Evolutionary conservation across 2,797 vertebrate genomes (phyloP).

Genomic region (Darevskia nairensis): DNA sequence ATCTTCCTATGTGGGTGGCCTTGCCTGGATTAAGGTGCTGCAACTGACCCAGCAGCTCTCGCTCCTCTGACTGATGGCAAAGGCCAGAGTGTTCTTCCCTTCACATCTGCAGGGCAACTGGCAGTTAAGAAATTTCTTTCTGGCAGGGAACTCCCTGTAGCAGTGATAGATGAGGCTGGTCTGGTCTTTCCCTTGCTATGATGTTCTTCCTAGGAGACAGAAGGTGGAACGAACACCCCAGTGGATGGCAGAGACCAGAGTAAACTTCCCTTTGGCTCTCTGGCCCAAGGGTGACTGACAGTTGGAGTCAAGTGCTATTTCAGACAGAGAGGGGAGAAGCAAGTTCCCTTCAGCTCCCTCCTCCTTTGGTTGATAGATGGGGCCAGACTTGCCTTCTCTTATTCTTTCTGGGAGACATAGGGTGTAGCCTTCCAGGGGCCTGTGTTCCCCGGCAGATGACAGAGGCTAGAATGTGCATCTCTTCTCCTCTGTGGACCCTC

Average conservation of each 20-base stretch:
- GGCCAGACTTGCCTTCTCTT: no score
- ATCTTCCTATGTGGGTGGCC: not conserved
- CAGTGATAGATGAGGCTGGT: no score
- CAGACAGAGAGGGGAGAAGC: not conserved
- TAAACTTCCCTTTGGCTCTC: no score
- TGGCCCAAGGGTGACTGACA: no score
- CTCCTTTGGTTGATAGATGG: not conserved
- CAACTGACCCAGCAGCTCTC: not conserved
- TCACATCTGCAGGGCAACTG: not conserved
- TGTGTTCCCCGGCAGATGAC: not conserved
- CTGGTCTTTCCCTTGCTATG: no score
- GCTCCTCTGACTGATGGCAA: not conserved
- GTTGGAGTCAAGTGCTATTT: not conserved
- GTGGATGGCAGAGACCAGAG: no score
- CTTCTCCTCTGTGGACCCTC: not conserved
- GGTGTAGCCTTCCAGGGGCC: not conserved
- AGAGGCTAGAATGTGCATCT: not conserved
- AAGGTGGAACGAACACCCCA: no score
- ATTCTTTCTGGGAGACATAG: not conserved
- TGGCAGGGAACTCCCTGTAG: not conserved
- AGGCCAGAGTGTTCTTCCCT: not conserved
- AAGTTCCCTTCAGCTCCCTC: not conserved
- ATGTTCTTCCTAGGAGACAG: no score
- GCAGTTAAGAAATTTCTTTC: no score
- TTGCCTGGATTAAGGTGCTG: not conserved